These are phyloP conservation scores for Anarrhichthys ocellatus DNA, from an alignment of 2,113 vertebrate genomes.

Conservation along the genomic window DNA sequence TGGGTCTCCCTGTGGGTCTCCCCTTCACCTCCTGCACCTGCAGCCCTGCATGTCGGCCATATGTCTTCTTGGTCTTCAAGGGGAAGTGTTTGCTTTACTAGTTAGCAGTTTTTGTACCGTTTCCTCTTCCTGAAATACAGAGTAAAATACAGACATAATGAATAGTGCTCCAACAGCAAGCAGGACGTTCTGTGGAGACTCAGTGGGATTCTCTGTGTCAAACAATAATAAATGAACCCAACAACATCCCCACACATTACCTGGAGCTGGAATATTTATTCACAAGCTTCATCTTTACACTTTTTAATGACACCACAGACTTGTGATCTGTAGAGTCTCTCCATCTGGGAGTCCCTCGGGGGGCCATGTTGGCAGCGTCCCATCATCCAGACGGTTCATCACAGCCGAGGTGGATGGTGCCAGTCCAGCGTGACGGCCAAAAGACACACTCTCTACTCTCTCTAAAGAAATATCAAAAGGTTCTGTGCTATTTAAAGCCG, in stretches of 20 bases:
- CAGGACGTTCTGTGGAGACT: too few species aligned
- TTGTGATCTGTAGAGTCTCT: background rate
- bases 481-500: slow-evolving; percentile 45
- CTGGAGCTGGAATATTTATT: slow-evolving; percentile 17
- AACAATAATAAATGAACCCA: background rate
- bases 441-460: background rate
- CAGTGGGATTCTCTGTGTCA: background rate
- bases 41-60: slow-evolving; percentile 2
- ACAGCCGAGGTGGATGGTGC: slow-evolving; percentile 32
- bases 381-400: slow-evolving; percentile 47
- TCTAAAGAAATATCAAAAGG: slow-evolving; percentile 3
- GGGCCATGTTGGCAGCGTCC: slow-evolving; percentile 44
- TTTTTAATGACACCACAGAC: background rate
- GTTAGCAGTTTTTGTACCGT: background rate
- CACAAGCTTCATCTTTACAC: background rate
- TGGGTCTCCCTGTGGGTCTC: background rate
- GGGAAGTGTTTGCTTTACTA: background rate
- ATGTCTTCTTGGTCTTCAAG: background rate
- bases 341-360: slow-evolving; percentile 56
- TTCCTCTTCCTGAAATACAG: slow-evolving; percentile 3
- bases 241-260: background rate
- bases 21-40: slow-evolving; percentile 1
- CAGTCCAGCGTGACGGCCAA: slow-evolving; percentile 36
- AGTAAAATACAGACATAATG: background rate
- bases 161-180: too few species aligned